phyloP scores from a whole-genome alignment of 2,797 vertebrate species.

The Distichodus sexfasciatus region DNA sequence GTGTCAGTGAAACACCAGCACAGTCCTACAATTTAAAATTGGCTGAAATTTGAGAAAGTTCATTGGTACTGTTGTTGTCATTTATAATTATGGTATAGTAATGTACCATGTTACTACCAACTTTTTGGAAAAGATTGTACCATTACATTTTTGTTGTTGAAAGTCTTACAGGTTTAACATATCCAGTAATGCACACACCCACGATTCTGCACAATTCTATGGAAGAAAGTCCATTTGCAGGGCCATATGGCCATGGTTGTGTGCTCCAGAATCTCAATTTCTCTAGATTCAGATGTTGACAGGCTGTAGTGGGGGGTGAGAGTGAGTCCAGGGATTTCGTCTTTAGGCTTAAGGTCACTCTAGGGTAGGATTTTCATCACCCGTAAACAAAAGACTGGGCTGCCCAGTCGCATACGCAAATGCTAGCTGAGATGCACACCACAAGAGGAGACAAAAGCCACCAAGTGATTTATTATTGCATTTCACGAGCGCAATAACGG shows the following conservation, averaged over 20 bases:
- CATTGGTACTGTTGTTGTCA: too few species aligned
- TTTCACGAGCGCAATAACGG: conserved; percentile 21
- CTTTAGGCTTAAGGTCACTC: conserved; percentile 32
- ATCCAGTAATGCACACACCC: too few species aligned
- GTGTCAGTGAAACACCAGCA: too few species aligned
- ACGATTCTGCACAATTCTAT: conserved; percentile 18
- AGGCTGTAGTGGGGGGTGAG: neutral
- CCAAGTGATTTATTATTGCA: conserved; percentile 36
- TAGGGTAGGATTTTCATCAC: conserved; percentile 35
- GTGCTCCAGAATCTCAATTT: conserved; percentile 11
- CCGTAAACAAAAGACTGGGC: conserved; percentile 41
- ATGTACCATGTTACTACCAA: too few species aligned
- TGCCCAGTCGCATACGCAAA: conserved; percentile 24
- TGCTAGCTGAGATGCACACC: neutral
- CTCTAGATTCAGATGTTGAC: neutral
- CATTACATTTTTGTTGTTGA: too few species aligned
- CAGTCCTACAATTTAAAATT: too few species aligned
- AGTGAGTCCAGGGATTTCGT: too few species aligned
- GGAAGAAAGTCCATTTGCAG: conserved; percentile 19
- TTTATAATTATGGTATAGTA: too few species aligned
- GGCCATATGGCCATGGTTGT: conserved; percentile 40
- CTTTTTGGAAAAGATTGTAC: too few species aligned
- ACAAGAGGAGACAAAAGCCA: conserved; percentile 37
- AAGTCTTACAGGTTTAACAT: too few species aligned
- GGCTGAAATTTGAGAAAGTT: too few species aligned